Evolutionary conservation across 2,888 invertebrate species (phyloP), one percentile per base, ranked within the genome.

Genomic region (Xylocampa areola): DNA sequence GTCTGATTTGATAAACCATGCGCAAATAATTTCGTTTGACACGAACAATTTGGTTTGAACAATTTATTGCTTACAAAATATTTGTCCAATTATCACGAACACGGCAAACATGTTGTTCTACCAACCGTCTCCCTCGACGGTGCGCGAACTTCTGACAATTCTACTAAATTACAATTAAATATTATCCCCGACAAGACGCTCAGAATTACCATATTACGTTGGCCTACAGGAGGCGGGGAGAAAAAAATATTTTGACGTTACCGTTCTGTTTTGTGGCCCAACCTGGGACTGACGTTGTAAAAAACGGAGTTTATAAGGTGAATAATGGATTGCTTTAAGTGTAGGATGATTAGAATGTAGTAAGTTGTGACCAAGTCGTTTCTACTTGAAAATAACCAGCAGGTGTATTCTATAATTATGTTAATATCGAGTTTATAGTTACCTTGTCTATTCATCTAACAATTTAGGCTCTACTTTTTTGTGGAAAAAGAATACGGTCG

Each of bases 1-100:
- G n/a, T n/a, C n/a, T n/a, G 21, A 21, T 8, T 27, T 27, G 2
- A 27, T 4, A 13, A 30, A 10, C 5, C 23, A 39, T 14, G 11
- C 5, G 11, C 8, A 45, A 47, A 52, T 49, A 50, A 61, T 37
- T 33, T 7, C 10, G 35, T 52, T 47, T 43, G 40, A 39, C 53
- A 36, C 35, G 47, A 48, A 30, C 51, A 39, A 35, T 62, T 68
- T 29, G 45, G 29, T 45, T 36, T 19, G 29, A 59, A 51, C 40
- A 43, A 60, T 68, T 50, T 48, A 69, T 52, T 52, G 39, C 33
- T 52, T 51, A 47, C 52, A 66, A 61, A 70, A 75, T 70, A 60
- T 78, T 77, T 69, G 65, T 62, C 55, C 50, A 67, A 68, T 60
- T 57, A 71, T 62, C 60, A 57, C 57, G 53, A 69, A 68, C 66